These are phyloP conservation scores for Aproaerema taeniolella DNA, from an alignment of 2,888 invertebrate species.

Conservation along the genomic window DNA sequence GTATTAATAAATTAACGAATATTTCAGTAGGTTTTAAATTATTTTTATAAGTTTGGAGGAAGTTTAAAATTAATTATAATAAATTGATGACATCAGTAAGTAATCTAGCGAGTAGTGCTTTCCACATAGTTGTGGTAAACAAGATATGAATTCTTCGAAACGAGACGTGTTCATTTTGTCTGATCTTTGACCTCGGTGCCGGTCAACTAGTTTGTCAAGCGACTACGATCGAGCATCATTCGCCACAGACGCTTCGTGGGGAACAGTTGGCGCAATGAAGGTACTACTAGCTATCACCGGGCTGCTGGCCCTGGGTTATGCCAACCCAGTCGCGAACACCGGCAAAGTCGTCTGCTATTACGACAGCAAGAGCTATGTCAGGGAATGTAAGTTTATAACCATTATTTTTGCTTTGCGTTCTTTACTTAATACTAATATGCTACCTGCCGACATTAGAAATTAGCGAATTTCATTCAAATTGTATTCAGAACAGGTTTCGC, in stretches of 20 bases:
- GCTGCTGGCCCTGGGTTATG: constrained; percentile 46
- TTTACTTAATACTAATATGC: constrained; percentile 3
- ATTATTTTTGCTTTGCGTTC: constrained; percentile 37
- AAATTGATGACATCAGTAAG: too few relatives aligned
- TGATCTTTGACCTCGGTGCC: constrained; percentile 48
- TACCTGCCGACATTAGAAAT: constrained; percentile 1
- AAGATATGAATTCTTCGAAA: constrained; percentile 31
- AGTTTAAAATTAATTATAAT: too few relatives aligned
- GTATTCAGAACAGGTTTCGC: constrained; percentile 22
- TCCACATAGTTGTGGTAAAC: constrained; percentile 20
- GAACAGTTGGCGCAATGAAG: constrained; percentile 50
- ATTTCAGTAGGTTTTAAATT: too few relatives aligned
- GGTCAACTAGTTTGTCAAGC: constrained; percentile 25
- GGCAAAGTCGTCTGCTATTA: constrained; percentile 84
- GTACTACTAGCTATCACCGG: constrained; percentile 43
- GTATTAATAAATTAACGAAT: too few relatives aligned
- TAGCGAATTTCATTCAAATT: constrained; percentile 24
- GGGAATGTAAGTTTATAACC: constrained; percentile 79
- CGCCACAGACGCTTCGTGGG: constrained; percentile 49
- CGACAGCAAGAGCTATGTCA: constrained; percentile 81
- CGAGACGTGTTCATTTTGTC: constrained; percentile 25
- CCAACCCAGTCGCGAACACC: constrained; percentile 52
- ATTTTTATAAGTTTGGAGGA: too few relatives aligned
- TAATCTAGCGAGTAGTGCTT: too few relatives aligned
- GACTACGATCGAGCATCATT: constrained; percentile 42